Evolutionary conservation across 2,888 invertebrate species (phyloP), one percentile per base, ranked within the genome.

Genomic region (Beris chalybata): DNA sequence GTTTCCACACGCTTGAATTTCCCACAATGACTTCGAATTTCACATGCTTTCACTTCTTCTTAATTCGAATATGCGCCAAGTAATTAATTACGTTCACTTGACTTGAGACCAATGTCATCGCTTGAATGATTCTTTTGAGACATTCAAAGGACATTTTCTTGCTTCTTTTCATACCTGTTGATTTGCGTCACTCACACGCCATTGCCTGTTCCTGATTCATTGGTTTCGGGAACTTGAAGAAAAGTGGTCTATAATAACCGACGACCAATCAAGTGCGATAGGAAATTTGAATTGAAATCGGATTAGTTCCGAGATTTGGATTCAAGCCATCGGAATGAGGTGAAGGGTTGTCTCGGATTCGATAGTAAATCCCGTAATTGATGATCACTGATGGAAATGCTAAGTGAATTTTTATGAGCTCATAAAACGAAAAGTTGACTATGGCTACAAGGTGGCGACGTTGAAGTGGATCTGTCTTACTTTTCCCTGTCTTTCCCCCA

Each of bases 341-440:
- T 38, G 9, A 38, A 38, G 38, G 9, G 38, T 38, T 12, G n/a
- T 48, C 12, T n/a, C n/a, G 48, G 12, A 48, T 11, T 11, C 4
- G 5, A n/a, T 48, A 15, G 12, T 48, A n/a, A 44, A 5, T 38
- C 1, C 5, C 13, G 15, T 48, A 48, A 48, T 48, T 48, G 48
- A 48, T 48, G 15, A 48, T 48, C 15, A 38, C 15, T 48, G 15
- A 5, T 48, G 48, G 15, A 48, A 5, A 38, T 31, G 31, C 54
- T 54, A 32, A 54, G 54, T 54, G 54, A 54, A 54, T 54, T 54
- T 54, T 54, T 54, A 54, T 54, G 7, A 54, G 13, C 9, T 54
- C 7, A 30, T 54, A 54, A 54, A 54, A 54, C 50, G 22, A 50
- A 15, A 11, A 22, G 50, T 13, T 50, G 15, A 22, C 50, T 13